These are phyloP conservation scores for Girardinus metallicus DNA, from an alignment of 2,797 vertebrate species.

Conservation along the genomic window DNA sequence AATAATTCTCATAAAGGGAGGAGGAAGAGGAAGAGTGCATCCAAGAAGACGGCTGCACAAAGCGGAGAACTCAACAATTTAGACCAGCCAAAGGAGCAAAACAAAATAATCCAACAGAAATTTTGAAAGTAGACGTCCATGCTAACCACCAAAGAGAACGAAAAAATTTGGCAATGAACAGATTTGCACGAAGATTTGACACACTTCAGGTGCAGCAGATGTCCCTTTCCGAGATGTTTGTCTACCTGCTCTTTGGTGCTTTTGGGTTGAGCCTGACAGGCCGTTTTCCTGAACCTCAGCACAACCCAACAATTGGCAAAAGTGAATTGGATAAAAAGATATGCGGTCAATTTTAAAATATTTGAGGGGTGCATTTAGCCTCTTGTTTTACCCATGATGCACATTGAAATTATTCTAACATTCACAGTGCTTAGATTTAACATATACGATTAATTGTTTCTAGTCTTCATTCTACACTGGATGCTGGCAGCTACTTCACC, in stretches of 20 bases:
- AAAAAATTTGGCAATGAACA: background rate
- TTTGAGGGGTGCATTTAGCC: background rate
- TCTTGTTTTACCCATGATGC: background rate
- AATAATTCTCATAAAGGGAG: slow-evolving; percentile 3
- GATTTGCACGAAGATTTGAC: background rate
- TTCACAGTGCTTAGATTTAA: slow-evolving; percentile 4
- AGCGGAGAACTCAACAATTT: background rate
- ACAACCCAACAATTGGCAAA: background rate
- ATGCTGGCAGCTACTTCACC: background rate
- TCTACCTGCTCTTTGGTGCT: background rate
- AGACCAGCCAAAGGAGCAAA: background rate
- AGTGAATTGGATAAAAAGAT: background rate
- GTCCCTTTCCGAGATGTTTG: background rate
- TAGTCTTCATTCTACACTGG: background rate
- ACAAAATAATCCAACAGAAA: background rate
- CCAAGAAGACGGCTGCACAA: background rate
- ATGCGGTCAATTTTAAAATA: background rate
- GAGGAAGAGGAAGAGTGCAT: background rate
- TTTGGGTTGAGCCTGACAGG: background rate
- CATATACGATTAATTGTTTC: background rate
- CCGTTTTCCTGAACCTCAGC: background rate
- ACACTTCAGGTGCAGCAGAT: background rate
- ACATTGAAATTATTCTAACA: background rate
- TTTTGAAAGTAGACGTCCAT: background rate
- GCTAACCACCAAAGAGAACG: background rate